phyloP scores from a whole-genome alignment of 2,888 invertebrate genomes.

The Nomada fabriciana region DNA sequence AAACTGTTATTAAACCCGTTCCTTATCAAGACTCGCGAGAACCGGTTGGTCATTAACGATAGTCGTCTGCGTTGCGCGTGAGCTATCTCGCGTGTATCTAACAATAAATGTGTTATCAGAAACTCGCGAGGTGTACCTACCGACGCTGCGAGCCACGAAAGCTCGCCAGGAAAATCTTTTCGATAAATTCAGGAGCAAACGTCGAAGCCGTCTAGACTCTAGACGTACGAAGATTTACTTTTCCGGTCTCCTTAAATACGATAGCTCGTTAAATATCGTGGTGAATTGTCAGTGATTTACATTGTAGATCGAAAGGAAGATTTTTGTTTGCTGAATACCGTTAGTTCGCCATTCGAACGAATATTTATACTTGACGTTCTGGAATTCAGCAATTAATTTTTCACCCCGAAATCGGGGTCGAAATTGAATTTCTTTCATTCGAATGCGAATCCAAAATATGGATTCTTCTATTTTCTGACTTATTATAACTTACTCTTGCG shows the following conservation, averaged over 20 bases:
- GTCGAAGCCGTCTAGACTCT: background rate
- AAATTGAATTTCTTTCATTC: background rate
- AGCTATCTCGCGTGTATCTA: conserved; percentile 5
- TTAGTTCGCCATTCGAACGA: no score
- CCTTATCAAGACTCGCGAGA: conserved; percentile 27
- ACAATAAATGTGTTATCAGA: conserved; percentile 4
- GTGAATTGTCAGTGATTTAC: background rate
- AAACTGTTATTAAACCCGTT: conserved; percentile 43
- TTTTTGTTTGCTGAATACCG: background rate
- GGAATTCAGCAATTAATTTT: no score
- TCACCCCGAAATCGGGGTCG: no score
- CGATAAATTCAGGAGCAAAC: no score
- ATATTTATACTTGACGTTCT: no score
- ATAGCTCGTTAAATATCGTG: no score
- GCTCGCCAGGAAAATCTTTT: background rate
- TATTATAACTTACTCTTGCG: no score
- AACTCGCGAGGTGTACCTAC: background rate
- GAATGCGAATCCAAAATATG: background rate
- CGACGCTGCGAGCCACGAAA: background rate
- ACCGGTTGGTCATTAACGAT: conserved; percentile 41
- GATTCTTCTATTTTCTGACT: no score
- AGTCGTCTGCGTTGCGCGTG: background rate
- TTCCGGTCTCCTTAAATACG: no score
- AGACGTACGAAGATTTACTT: background rate
- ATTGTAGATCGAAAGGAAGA: background rate